These are phyloP conservation scores for Actinostola sp. DNA, from an alignment of 92 coral and sea anemone genomes.

Conservation along the genomic window DNA sequence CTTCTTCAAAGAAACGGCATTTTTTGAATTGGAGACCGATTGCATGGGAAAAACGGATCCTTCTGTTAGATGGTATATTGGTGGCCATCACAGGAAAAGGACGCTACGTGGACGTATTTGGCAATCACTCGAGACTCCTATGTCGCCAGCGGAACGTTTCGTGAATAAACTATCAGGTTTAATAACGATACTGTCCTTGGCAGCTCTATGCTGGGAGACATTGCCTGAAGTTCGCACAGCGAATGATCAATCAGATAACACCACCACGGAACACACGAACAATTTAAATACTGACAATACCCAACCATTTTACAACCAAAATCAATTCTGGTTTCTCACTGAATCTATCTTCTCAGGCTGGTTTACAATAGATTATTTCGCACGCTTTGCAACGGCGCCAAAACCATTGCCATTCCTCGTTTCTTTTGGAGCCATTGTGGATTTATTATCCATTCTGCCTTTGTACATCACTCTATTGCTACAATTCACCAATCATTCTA, in stretches of 20 bases:
- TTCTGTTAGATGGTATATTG: neutral
- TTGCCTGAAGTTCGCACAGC: constrained; percentile 52
- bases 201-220: constrained; percentile 72
- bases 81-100: constrained; percentile 7
- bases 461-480: constrained; percentile 51
- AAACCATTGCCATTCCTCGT: constrained; percentile 37
- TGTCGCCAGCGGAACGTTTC: constrained; percentile 58
- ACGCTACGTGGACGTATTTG: constrained; percentile 53
- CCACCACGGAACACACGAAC: constrained; percentile 8
- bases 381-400: constrained; percentile 71
- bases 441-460: constrained; percentile 69
- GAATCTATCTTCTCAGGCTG: constrained; percentile 81
- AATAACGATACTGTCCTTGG: constrained; percentile 64
- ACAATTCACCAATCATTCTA: constrained; percentile 17
- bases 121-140: constrained; percentile 77
- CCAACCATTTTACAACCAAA: constrained; percentile 25
- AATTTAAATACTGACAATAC: constrained; percentile 28
- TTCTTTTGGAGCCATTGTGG: constrained; percentile 70
- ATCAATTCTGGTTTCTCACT: constrained; percentile 59
- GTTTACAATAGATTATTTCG: constrained; percentile 78
- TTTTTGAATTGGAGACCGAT: constrained; percentile 74
- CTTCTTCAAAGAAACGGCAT: constrained; percentile 72
- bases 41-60: constrained; percentile 9
- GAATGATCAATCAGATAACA: constrained; percentile 17
- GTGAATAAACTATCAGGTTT: constrained; percentile 55